Conservation (phyloP, 2,888 invertebrate genomes). For the Hypercompe scribonia region DNA sequence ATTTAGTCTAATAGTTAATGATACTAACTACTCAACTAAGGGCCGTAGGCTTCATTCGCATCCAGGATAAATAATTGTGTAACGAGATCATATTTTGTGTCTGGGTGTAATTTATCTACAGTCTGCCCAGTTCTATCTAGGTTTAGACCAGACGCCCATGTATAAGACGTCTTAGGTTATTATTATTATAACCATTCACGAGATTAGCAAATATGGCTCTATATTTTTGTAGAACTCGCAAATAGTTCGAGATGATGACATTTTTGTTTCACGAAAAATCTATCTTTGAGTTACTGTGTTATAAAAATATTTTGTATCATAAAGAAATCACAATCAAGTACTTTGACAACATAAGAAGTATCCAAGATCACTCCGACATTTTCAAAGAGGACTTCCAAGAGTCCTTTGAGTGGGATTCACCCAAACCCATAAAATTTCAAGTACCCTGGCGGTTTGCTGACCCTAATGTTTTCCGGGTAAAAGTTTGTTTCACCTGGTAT, state of each 20-base stretch:
- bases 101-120: too few species aligned
- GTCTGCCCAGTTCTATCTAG: too few species aligned
- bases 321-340: conserved; percentile 49
- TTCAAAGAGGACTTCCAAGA: conserved; percentile 49
- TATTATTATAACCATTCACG: too few species aligned
- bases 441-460: conserved; percentile 44
- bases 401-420: conserved; percentile 55
- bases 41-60: too few species aligned
- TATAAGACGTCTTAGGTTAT: too few species aligned
- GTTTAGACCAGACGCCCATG: too few species aligned
- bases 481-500: conserved; percentile 28
- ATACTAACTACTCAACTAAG: too few species aligned
- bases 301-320: conserved; percentile 27
- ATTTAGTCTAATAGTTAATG: too few species aligned
- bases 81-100: too few species aligned
- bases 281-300: too few species aligned
- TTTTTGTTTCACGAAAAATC: neutral
- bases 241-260: neutral
- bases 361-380: conserved; percentile 38
- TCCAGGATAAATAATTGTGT: too few species aligned
- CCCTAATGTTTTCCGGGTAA: conserved; percentile 42
- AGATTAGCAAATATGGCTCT: neutral
- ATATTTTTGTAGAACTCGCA: neutral
- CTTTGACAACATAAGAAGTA: conserved; percentile 43
- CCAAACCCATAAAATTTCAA: conserved; percentile 57